Percentiles rank a stretch among this genome's conserved stretches.
These are phyloP conservation scores for Thecocarcelia acutangulata DNA, from an alignment of 2,888 invertebrate species.

Conservation along the genomic window DNA sequence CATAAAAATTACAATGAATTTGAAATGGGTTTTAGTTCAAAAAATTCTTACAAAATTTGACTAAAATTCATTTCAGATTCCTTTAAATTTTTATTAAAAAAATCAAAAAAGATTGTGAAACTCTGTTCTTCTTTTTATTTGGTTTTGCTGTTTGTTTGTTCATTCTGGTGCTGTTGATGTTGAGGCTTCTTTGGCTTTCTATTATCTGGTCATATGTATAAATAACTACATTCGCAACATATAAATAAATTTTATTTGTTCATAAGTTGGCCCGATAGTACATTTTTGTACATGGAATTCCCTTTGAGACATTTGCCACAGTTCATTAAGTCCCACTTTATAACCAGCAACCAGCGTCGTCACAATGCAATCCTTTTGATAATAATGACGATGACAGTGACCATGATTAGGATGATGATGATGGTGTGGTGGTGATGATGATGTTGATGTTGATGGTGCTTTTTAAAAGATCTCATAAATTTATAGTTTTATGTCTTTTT, in stretches of 20 bases:
- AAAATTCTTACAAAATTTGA: no score
- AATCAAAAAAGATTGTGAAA: conserved; percentile 27
- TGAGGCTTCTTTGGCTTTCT: conserved; percentile 35
- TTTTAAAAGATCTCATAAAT: conserved; percentile 61
- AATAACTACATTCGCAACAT: conserved; percentile 7
- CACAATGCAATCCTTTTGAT: conserved; percentile 43
- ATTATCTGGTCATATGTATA: conserved; percentile 45
- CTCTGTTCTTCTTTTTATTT: conserved; percentile 16
- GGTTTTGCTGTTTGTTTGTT: not conserved
- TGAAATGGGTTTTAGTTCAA: no score
- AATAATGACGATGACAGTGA: conserved; percentile 34
- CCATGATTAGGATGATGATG: not conserved
- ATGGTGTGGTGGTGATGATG: conserved; percentile 15
- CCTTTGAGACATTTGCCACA: conserved; percentile 67
- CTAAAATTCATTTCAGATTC: no score
- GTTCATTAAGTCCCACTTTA: conserved; percentile 60
- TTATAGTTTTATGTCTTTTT: conserved; percentile 15
- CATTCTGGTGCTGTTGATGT: conserved; percentile 31
- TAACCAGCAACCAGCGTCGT: conserved; percentile 23
- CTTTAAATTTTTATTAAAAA: no score
- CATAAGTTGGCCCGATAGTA: conserved; percentile 10
- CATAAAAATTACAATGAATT: no score
- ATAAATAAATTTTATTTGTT: conserved; percentile 8
- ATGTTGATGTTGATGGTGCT: conserved; percentile 41
- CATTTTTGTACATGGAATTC: conserved; percentile 60